Conservation (phyloP, 1,140 invertebrate species). For the Temnothorax nylanderi region DNA sequence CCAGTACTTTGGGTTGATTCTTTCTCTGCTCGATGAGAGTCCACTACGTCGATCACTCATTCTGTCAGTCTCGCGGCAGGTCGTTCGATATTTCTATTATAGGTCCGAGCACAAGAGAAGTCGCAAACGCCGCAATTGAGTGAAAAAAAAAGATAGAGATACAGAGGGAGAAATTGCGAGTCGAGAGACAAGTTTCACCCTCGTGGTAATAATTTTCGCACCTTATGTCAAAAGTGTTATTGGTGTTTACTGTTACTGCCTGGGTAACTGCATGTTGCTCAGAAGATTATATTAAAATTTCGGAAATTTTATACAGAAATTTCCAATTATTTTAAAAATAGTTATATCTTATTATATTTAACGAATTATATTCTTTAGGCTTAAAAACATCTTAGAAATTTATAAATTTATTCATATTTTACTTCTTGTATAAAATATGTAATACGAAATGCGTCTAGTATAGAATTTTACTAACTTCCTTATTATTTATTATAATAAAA, state of each 20-base stretch:
- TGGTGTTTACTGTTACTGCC: no score
- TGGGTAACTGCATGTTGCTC: neutral
- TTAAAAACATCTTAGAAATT: neutral
- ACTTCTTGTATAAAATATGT: neutral
- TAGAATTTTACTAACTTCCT: neutral
- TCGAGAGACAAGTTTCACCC: neutral
- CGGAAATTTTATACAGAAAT: neutral
- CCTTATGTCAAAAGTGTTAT: neutral
- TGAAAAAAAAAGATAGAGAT: neutral
- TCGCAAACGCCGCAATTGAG: constrained; percentile 1
- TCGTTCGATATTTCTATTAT: constrained; percentile 51
- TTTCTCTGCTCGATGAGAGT: constrained; percentile 50
- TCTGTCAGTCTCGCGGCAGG: constrained; percentile 20
- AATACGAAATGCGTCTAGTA: neutral
- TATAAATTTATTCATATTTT: neutral
- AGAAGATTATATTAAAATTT: neutral
- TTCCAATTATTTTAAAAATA: neutral
- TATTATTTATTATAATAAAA: constrained; percentile 14
- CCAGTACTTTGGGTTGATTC: constrained; percentile 42
- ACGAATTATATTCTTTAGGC: neutral
- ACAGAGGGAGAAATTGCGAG: neutral
- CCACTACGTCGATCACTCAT: constrained; percentile 45
- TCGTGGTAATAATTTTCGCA: neutral
- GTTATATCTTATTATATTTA: neutral
- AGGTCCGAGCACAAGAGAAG: constrained; percentile 18